Conservation (phyloP, 2,113 vertebrate species). For the Numida meleagris region DNA sequence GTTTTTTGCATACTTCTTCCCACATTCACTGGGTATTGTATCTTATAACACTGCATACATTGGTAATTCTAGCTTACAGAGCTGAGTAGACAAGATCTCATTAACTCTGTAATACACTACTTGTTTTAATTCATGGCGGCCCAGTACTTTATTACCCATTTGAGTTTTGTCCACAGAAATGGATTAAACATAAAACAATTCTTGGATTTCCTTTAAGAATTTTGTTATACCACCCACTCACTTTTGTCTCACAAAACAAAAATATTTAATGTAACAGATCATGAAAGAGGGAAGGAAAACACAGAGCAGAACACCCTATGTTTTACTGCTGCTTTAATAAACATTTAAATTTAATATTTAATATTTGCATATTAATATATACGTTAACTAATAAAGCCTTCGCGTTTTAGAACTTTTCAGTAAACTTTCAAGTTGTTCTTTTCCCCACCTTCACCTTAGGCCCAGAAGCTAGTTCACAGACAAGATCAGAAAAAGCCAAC, state of each 20-base stretch:
- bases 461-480: background rate
- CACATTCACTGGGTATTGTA: background rate
- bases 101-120: background rate
- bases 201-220: background rate
- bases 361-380: background rate
- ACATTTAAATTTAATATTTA: too few species aligned
- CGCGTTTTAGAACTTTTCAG: background rate
- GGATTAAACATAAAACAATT: background rate
- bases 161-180: background rate
- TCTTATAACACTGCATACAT: background rate
- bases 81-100: background rate
- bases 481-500: background rate
- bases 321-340: background rate
- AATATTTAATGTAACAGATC: background rate
- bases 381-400: background rate
- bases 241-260: background rate
- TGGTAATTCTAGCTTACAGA: background rate
- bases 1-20: background rate
- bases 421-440: background rate
- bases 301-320: background rate
- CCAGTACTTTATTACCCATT: background rate
- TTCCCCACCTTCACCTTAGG: background rate
- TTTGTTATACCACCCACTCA: background rate
- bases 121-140: background rate
- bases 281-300: background rate